Base-by-base conservation (phyloP, 2,797 vertebrate species). In the Sebastes hubbsi region DNA sequence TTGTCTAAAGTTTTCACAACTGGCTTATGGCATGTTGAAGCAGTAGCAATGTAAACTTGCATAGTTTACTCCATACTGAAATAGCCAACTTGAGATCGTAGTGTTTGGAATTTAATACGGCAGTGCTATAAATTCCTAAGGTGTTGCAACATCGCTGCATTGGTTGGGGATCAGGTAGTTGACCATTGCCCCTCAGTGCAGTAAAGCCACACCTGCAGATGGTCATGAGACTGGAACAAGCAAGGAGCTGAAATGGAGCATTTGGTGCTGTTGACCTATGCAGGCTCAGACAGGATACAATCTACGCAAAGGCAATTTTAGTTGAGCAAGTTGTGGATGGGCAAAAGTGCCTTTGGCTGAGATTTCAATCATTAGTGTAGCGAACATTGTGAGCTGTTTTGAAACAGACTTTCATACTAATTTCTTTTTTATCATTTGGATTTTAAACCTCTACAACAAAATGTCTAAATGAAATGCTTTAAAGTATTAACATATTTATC, bases 121-220 rank as follows among this genome's bases (percentile, higher is more conserved):
- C 58, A 8, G 32, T 32, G 75, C 55, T 67, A 73, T 85, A 78
- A 80, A 87, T 80, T 83, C 61, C 59, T 52, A 9, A 18, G 46
- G 61, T 55, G 64, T 83, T 86, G 75, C 61, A 32, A 65, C 74
- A 63, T 80, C 58, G 72, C 78, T 81, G 25, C 75, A 29, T 73
- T 77, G 64, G 49, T 76, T 13, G 27, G 25, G 60, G 74, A 65
- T 82, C 54, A 36, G 68, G 68, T 79, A 83, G 79, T 87, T 89
- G 82, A 89, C 76, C 86, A 13, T 92, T 91, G 88, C 49, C 62
- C 84, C 63, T 72, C 18, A 22, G 62, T 75, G 83, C 85, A 71
- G 74, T 88, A 82, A 92, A 88, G 71, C 83, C 89, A 81, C 90
- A 79, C 88, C 89, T 92, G 85, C 63, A 81, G 16, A 46, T 63